Conservation (phyloP, 2,888 invertebrate species). For the Microctonus hyperodae region DNA sequence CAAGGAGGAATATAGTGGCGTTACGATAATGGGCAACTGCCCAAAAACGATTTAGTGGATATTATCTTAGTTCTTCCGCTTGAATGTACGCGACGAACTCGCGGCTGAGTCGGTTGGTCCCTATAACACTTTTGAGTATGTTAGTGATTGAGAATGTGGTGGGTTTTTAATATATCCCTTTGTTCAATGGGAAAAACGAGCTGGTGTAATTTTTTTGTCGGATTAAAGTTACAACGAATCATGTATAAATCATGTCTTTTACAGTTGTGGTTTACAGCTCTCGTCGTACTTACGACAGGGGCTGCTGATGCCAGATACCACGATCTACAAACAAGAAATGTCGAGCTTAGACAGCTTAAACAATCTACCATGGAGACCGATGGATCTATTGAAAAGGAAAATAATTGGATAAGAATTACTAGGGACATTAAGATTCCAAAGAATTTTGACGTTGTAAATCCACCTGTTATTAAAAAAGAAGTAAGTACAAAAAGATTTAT, state of each 20-base stretch:
- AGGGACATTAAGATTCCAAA: slow-evolving; percentile 40
- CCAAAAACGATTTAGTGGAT: slow-evolving; percentile 49
- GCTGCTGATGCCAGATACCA: slow-evolving; percentile 42
- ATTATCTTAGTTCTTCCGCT: slow-evolving; percentile 53
- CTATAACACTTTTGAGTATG: not conserved
- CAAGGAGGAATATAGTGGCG: slow-evolving; percentile 8
- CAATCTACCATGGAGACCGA: slow-evolving; percentile 3
- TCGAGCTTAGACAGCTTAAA: slow-evolving; percentile 29
- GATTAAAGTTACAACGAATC: not conserved
- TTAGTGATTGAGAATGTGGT: not conserved
- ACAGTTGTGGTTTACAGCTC: slow-evolving; percentile 49
- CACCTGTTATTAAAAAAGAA: slow-evolving; percentile 16
- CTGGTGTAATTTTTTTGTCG: not conserved
- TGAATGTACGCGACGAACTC: slow-evolving; percentile 39
- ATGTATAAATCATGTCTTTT: slow-evolving; percentile 22
- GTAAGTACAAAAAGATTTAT: slow-evolving; percentile 17
- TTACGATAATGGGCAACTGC: slow-evolving; percentile 41
- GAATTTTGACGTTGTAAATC: slow-evolving; percentile 29
- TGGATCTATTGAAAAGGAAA: slow-evolving; percentile 20
- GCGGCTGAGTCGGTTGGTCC: not conserved
- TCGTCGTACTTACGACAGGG: slow-evolving; percentile 45
- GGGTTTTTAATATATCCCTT: not conserved
- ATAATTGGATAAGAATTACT: slow-evolving; percentile 37
- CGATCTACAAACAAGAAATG: slow-evolving; percentile 44
- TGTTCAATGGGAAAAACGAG: not conserved